phyloP scores from a whole-genome alignment of 2,797 vertebrate species.

The Mormyrus proboscirostris region DNA sequence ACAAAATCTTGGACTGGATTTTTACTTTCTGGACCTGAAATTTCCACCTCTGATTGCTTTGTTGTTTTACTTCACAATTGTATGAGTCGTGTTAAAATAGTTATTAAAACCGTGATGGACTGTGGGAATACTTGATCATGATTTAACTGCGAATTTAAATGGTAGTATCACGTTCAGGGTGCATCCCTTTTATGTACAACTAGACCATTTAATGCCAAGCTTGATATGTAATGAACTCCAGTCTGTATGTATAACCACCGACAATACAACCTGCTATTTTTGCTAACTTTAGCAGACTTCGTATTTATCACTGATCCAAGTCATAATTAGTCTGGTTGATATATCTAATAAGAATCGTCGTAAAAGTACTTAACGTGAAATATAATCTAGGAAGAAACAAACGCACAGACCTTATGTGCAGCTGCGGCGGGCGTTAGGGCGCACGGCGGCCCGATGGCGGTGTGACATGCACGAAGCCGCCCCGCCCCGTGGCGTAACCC shows the following conservation, averaged over 20 bases:
- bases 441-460: conserved; percentile 30
- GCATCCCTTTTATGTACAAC: neutral
- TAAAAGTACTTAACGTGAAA: neutral
- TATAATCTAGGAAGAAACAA: neutral
- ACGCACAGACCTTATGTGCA: neutral
- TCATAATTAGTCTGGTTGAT: neutral
- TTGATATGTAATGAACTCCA: neutral
- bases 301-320: neutral
- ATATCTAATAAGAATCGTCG: neutral
- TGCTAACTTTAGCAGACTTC: neutral
- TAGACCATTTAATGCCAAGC: neutral
- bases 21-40: too few relatives aligned
- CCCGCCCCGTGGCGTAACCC: conserved; percentile 30
- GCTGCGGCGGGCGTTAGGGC: neutral
- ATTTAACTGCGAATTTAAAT: neutral
- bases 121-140: neutral
- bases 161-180: neutral
- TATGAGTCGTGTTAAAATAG: neutral
- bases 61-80: neutral
- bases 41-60: neutral
- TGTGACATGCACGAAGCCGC: conserved; percentile 41
- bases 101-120: neutral
- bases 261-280: neutral
- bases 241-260: neutral
- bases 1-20: too few relatives aligned